A percentile compares a stretch with the other conserved stretches of the same genome.
These are phyloP conservation scores for Morpho deidamia DNA, from an alignment of 2,888 invertebrate genomes.

Conservation along the genomic window DNA sequence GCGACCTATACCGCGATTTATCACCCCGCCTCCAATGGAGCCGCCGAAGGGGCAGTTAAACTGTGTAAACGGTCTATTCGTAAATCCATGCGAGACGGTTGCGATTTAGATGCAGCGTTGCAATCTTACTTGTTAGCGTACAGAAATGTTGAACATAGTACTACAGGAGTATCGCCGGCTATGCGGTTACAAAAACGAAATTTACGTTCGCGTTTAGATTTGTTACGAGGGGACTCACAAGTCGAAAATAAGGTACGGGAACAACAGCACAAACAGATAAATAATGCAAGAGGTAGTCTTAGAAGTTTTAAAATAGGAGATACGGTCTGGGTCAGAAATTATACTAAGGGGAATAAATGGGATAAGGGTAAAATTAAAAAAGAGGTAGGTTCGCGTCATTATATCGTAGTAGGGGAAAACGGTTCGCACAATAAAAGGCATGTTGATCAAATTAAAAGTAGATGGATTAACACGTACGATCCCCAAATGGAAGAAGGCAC, in stretches of 20 bases:
- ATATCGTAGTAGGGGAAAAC: not conserved
- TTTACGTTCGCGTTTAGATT: not conserved
- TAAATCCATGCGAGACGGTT: slow-evolving; percentile 11
- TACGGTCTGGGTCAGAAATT: not conserved
- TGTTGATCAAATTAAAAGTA: not conserved
- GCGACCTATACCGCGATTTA: slow-evolving; percentile 3
- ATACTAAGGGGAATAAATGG: not conserved
- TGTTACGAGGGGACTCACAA: not conserved
- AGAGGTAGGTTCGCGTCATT: not conserved
- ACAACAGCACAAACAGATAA: not conserved
- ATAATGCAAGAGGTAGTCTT: not conserved
- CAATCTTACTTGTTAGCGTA: not conserved
- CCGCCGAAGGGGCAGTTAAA: slow-evolving; percentile 27
- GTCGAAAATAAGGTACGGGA: not conserved
- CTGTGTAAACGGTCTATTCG: slow-evolving; percentile 25
- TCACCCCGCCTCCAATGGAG: slow-evolving; percentile 26
- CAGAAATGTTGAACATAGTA: not conserved
- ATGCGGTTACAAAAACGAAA: not conserved
- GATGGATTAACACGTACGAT: not conserved
- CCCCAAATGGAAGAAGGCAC: not conserved
- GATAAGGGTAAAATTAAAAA: not conserved
- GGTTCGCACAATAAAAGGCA: not conserved
- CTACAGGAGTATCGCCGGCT: not conserved
- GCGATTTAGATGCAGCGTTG: slow-evolving; percentile 15
- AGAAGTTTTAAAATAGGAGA: not conserved